Evolutionary conservation across 1,140 invertebrate genomes (phyloP), one percentile per base, ranked within the genome.

Genomic region (Plectrocnemia conspersa): DNA sequence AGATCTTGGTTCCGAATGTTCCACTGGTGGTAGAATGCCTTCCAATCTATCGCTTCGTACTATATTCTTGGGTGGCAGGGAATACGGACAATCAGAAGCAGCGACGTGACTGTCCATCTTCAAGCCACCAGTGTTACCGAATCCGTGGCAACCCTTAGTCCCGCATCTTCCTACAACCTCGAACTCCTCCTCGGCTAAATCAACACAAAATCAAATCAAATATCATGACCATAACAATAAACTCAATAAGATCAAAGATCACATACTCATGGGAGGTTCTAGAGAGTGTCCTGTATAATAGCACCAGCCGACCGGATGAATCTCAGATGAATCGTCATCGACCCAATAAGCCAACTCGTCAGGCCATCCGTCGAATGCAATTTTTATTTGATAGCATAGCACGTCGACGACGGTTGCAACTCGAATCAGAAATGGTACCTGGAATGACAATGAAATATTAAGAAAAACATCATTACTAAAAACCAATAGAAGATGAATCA

Each of bases 271-370:
- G 33, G 93, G 91, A 1, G 85, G 80, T 72, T 94, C 88, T 3
- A 97, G 67, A 1, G 87, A 84, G 74, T 95, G 90, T 24, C 84
- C 84, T 2, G 91, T 95, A 70, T 89, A 89, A 53, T 80, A 70
- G 68, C 90, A 93, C 91, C 92, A 98, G 18, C 89, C 88, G 60
- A 89, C 80, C 11, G 92, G 92, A 79, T 96, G 92, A 63, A 97
- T 84, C 71, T 94, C 89, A 0, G 86, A 79, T 56, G 83, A 89
- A 72, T 96, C 90, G 68, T 95, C 91, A 66, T 93, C 86, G 56
- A 94, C 73, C 90, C 90, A 95, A 68, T 86, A 92, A 56, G 88
- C 85, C 68, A 93, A 90, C 54, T 83, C 81, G 59, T 84, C 81
- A 1, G 85, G 83, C 90, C 93, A 97, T 7, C 92, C 92, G 72